Percentiles rank a stretch among this genome's conserved stretches.
Conservation (phyloP, 2,113 vertebrate genomes). For the Macquaria australasica region DNA sequence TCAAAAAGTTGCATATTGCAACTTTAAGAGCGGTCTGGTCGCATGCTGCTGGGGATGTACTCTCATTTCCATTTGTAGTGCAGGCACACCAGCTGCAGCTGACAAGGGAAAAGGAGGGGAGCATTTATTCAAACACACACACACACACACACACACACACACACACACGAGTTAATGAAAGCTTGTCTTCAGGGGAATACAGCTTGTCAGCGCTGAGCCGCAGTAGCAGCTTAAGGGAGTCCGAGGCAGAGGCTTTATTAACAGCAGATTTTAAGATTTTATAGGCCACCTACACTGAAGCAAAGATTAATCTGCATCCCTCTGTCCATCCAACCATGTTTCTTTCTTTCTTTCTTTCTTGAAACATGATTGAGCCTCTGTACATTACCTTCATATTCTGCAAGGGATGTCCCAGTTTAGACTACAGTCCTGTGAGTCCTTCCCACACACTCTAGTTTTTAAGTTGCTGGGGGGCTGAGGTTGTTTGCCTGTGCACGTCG, state of each 20-base stretch:
- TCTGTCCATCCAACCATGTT: constrained; percentile 33
- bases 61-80: constrained; percentile 66
- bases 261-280: constrained; percentile 82
- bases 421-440: neutral
- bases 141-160: constrained; percentile 41
- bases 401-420: constrained; percentile 15
- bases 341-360: constrained; percentile 17
- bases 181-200: constrained; percentile 85
- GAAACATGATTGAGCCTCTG: neutral
- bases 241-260: constrained; percentile 76
- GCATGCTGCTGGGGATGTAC: constrained; percentile 34
- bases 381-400: constrained; percentile 9
- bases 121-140: constrained; percentile 18
- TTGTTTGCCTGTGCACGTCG: neutral
- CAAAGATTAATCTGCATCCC: constrained; percentile 73
- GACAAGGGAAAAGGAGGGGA: constrained; percentile 45
- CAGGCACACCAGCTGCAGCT: constrained; percentile 73
- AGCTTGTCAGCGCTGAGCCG: constrained; percentile 79
- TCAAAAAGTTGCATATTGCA: neutral
- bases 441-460: neutral
- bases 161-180: constrained; percentile 82
- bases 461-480: neutral
- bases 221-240: constrained; percentile 77
- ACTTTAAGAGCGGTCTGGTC: constrained; percentile 9
- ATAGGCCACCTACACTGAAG: constrained; percentile 71